These are phyloP conservation scores for Corythornis cristatus DNA, from an alignment of 2,113 vertebrate genomes.

Conservation along the genomic window DNA sequence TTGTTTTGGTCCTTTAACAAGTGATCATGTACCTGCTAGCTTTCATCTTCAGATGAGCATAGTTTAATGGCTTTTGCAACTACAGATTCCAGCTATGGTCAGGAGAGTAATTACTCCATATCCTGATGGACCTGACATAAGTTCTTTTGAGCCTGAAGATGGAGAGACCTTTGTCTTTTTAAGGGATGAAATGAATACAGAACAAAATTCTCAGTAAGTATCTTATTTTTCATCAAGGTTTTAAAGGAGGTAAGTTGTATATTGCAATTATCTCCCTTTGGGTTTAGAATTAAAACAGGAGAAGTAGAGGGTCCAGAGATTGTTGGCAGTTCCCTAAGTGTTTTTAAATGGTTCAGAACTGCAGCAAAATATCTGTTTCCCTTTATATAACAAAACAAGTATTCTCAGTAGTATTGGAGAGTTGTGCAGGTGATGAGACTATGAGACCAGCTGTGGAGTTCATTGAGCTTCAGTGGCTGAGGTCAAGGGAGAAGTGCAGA, in stretches of 20 bases:
- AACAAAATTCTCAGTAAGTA: conserved; percentile 76
- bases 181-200: conserved; percentile 74
- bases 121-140: conserved; percentile 89
- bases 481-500: neutral
- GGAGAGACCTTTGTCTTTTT: conserved; percentile 77
- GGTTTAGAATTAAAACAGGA: neutral
- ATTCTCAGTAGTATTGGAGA: neutral
- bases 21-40: neutral
- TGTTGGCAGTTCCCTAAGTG: neutral
- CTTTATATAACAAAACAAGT: neutral
- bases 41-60: neutral
- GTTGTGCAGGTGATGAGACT: neutral
- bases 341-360: neutral
- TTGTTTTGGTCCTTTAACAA: neutral
- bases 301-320: neutral
- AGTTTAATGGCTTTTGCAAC: neutral
- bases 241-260: neutral
- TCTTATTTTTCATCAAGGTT: neutral
- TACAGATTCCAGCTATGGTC: conserved; percentile 94
- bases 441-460: neutral
- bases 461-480: neutral
- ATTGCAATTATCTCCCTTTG: neutral
- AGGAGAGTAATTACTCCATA: conserved; percentile 92
- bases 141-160: conserved; percentile 83
- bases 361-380: neutral